Conservation (phyloP, 2,888 invertebrate genomes). For the Acronicta psi region DNA sequence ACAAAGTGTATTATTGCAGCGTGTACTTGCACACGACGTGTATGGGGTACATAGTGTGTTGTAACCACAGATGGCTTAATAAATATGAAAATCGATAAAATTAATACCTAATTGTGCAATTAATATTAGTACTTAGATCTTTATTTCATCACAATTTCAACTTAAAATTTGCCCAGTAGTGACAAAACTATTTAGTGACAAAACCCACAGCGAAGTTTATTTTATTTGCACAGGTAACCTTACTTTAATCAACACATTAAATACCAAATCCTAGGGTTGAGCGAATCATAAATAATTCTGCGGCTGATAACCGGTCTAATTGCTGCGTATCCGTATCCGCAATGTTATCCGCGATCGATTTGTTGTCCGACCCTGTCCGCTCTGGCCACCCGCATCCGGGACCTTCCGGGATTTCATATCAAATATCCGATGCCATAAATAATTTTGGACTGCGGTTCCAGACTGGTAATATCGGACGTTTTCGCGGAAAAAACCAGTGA, state of each 20-base stretch:
- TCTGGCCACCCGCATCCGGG: constrained; percentile 33
- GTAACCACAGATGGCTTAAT: too few relatives aligned
- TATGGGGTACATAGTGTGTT: not conserved
- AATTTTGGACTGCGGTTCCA: constrained; percentile 23
- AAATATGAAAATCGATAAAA: too few relatives aligned
- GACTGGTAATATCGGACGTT: constrained; percentile 10
- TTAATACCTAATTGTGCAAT: too few relatives aligned
- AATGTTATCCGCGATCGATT: constrained; percentile 48
- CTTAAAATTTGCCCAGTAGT: too few relatives aligned
- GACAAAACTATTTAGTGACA: too few relatives aligned
- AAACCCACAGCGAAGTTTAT: too few relatives aligned
- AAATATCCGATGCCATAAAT: constrained; percentile 48
- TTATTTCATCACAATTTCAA: too few relatives aligned
- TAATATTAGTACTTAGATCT: too few relatives aligned
- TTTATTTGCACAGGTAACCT: too few relatives aligned
- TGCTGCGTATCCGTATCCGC: constrained; percentile 46
- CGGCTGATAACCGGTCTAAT: constrained; percentile 36
- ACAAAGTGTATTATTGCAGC: not conserved
- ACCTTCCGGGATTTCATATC: constrained; percentile 42
- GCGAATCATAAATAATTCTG: constrained; percentile 32
- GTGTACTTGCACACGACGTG: not conserved
- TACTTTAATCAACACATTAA: not conserved
- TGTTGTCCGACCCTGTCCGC: constrained; percentile 36
- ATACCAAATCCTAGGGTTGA: constrained; percentile 11
- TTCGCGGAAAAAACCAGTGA: constrained; percentile 31